Conservation (phyloP, 1,140 invertebrate species). For the Semibalanus balanoides region DNA sequence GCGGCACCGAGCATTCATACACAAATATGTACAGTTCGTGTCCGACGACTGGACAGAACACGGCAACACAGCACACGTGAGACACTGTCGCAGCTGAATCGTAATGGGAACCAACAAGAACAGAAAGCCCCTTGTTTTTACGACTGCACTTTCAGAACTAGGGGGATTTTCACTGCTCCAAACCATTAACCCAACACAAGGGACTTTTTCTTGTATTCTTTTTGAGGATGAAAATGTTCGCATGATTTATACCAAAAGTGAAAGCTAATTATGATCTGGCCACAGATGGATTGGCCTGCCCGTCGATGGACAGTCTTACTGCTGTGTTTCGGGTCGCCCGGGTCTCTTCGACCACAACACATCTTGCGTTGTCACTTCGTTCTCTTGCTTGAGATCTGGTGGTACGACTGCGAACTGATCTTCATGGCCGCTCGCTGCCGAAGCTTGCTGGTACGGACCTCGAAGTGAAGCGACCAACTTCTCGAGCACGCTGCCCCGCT, state of each 20-base stretch:
- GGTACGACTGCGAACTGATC: background rate
- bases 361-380: background rate
- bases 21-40: background rate
- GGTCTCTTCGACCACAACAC: background rate
- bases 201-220: background rate
- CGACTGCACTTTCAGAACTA: background rate
- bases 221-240: background rate
- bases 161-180: background rate
- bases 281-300: background rate
- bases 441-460: background rate
- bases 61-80: background rate
- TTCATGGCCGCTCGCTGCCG: background rate
- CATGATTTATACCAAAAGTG: background rate
- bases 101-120: background rate
- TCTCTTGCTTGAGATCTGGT: background rate
- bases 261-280: background rate
- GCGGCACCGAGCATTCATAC: background rate
- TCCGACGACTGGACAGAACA: background rate
- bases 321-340: background rate
- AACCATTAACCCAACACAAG: background rate
- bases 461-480: too few relatives aligned
- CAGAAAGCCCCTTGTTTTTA: background rate
- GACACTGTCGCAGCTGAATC: background rate
- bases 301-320: background rate
- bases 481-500: background rate